Evolutionary conservation across 2,797 vertebrate genomes (phyloP).

Genomic region (Astyanax mexicanus): DNA sequence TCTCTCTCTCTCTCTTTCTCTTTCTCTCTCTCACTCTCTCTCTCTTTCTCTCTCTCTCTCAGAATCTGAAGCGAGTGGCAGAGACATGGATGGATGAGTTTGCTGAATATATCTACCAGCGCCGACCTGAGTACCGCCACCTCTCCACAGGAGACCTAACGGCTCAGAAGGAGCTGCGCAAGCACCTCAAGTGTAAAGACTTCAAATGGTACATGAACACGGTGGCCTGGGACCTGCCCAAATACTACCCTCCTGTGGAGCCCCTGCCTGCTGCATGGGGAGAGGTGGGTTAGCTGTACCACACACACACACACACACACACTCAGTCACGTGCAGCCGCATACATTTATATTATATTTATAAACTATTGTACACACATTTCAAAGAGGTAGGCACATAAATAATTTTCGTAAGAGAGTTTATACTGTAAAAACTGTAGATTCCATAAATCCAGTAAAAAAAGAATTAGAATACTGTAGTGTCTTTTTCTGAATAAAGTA

Average conservation of each 20-base stretch:
- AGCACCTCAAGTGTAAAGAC: slow-evolving; percentile 88
- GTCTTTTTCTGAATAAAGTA: too few relatives aligned
- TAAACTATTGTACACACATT: too few relatives aligned
- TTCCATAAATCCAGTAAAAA: too few relatives aligned
- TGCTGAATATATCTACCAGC: slow-evolving; percentile 89
- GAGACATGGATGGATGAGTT: slow-evolving; percentile 94
- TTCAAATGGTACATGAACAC: slow-evolving; percentile 92
- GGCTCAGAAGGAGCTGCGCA: slow-evolving; percentile 87
- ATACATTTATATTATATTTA: too few relatives aligned
- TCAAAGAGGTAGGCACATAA: too few relatives aligned
- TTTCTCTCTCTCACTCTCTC: slow-evolving; percentile 20
- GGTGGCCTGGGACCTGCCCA: slow-evolving; percentile 90
- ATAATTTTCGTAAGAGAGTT: too few relatives aligned
- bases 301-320: slow-evolving; percentile 15
- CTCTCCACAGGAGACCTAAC: slow-evolving; percentile 89
- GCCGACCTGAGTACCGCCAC: slow-evolving; percentile 88
- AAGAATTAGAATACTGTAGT: too few relatives aligned
- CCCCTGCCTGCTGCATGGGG: slow-evolving; percentile 88
- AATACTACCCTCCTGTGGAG: slow-evolving; percentile 89
- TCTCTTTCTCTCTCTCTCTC: slow-evolving; percentile 18
- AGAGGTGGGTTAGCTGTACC: slow-evolving; percentile 76
- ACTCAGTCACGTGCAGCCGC: neutral
- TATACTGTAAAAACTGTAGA: too few relatives aligned
- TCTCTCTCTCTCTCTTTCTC: neutral
- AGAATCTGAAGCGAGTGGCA: slow-evolving; percentile 90